Base-by-base conservation (phyloP, 2,888 invertebrate genomes). In the Microdon myrmicae region DNA sequence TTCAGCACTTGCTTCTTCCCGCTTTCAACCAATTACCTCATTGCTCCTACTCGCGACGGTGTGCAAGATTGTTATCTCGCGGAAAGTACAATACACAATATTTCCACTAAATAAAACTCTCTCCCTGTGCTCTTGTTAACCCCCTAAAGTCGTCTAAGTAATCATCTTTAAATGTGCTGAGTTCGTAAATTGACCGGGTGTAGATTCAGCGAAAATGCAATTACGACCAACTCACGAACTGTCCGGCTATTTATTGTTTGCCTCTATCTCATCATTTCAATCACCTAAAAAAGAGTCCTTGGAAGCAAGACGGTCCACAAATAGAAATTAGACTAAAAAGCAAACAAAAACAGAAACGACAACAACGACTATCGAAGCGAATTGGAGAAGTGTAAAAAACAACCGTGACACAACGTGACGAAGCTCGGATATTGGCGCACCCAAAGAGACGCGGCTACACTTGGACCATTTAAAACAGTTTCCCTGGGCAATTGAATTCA, bases 191-290 rank as follows among this genome's bases (percentile, higher is more conserved):
- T n/a, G n/a, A n/a, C n/a, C n/a, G n/a, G n/a, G n/a, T n/a, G 44
- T 20, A 31, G 35, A 41, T 32, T 55, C 13, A 10, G 16, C 37
- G 38, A 55, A 39, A 64, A 26, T 37, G 47, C 51, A 58, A 58
- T 58, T 58, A 64, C 58, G n/a, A 47, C 47, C 37, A 64, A 64
- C 51, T 64, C 64, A 64, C 64, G 64, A 64, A 64, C 51, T 49
- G 60, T 55, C 55, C 17, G 51, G 38, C 22, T 51, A 43, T 58
- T 58, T 47, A 64, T 47, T 64, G 58, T 53, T 53, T n/a, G n/a
- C 39, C n/a, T 43, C 35, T 64, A 64, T 64, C 64, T 56, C 64
- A 64, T 64, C 64, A n/a, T 64, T 47, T 64, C 37, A 44, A 58
- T 64, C 64, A 58, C 51, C 51, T 51, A 39, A 13, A 22, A 10